Conservation (phyloP, 2,888 invertebrate species). For the Allolobophora icterica region DNA sequence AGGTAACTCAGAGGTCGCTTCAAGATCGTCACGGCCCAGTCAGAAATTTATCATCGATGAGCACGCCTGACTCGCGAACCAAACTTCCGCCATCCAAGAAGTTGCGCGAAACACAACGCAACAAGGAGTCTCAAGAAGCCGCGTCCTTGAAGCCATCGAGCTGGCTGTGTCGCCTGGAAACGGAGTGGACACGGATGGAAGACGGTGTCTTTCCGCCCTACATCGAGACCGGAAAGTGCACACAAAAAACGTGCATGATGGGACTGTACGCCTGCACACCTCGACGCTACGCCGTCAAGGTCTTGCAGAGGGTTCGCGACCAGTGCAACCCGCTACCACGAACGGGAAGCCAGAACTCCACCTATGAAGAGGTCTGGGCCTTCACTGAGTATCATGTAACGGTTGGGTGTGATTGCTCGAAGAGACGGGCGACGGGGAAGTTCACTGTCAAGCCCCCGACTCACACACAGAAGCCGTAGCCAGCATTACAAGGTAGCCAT, state of each 20-base stretch:
- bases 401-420: constrained; percentile 18
- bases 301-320: constrained; percentile 55
- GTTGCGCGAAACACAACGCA: not conserved
- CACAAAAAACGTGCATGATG: constrained; percentile 56
- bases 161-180: constrained; percentile 52
- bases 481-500: not conserved
- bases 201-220: constrained; percentile 56
- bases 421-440: not conserved
- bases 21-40: not conserved
- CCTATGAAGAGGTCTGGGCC: constrained; percentile 24
- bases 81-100: not conserved
- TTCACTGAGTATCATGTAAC: not conserved
- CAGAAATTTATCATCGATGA: not conserved
- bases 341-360: not conserved
- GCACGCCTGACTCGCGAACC: not conserved
- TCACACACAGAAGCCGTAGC: not conserved
- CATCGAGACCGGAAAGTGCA: constrained; percentile 54
- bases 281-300: constrained; percentile 55
- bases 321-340: constrained; percentile 58
- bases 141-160: not conserved
- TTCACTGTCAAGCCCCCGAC: not conserved
- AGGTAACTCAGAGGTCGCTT: not conserved
- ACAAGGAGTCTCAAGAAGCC: not conserved
- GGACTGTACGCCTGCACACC: constrained; percentile 57
- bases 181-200: constrained; percentile 50